phyloP scores from a whole-genome alignment of 2,113 vertebrate species.

The Rhadina sibilatrix region DNA sequence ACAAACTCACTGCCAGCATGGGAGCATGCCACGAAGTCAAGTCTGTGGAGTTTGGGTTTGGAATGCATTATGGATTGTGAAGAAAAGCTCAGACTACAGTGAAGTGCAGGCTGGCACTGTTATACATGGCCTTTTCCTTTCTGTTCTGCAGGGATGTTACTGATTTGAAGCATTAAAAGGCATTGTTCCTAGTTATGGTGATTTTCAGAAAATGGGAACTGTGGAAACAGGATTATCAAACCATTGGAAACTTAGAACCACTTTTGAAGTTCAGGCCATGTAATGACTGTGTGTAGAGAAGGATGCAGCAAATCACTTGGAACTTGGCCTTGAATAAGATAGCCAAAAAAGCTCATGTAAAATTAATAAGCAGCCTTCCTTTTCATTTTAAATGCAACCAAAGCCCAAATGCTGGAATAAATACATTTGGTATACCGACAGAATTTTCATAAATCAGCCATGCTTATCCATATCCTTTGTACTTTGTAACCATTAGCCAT shows the following conservation, averaged over 20 bases:
- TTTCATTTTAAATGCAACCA: constrained; percentile 35
- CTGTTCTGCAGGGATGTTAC: not conserved
- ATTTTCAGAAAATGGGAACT: not conserved
- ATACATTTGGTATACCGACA: not conserved
- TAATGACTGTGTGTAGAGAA: not conserved
- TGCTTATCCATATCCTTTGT: constrained; percentile 7
- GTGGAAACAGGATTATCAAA: not conserved
- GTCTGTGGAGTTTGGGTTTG: not conserved
- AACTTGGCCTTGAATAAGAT: not conserved
- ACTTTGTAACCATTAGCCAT: constrained; percentile 27
- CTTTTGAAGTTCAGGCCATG: not conserved
- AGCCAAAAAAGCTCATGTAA: constrained; percentile 33
- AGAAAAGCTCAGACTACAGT: not conserved
- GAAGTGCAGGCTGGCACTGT: not conserved
- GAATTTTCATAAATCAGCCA: constrained; percentile 51
- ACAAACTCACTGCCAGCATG: not conserved
- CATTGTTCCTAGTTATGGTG: not conserved
- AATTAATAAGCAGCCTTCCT: constrained; percentile 21
- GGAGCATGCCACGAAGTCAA: not conserved
- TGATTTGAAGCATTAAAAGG: not conserved
- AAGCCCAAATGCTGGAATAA: constrained; percentile 36
- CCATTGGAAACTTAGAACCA: not conserved
- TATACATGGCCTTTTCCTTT: not conserved
- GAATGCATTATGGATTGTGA: not conserved
- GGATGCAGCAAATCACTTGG: constrained; percentile 16